Percentiles rank a stretch among this genome's conserved stretches.
Evolutionary conservation across 2,888 invertebrate species (phyloP).

Genomic region (Chironomus tentans): DNA sequence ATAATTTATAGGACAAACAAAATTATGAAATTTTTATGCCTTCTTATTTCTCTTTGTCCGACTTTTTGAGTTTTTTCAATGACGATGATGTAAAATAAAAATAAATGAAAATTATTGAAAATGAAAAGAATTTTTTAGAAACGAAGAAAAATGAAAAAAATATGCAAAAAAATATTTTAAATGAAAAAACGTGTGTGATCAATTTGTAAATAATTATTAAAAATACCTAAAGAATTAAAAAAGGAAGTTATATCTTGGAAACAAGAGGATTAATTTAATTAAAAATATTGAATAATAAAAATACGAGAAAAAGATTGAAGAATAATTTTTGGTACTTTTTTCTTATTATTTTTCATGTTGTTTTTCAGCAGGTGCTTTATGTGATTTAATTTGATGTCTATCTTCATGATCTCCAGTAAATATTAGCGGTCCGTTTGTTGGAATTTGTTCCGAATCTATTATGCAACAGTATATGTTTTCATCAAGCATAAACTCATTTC

Average conservation of each 20-base stretch:
- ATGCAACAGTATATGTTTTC: too few species aligned
- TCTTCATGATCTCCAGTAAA: too few species aligned
- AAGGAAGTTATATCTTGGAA: not conserved
- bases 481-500: too few species aligned
- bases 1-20: not conserved
- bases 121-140: not conserved
- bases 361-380: too few species aligned
- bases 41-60: not conserved
- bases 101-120: not conserved
- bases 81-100: not conserved
- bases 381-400: too few species aligned
- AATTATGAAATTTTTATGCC: not conserved
- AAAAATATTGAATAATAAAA: not conserved
- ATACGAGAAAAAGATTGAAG: too few species aligned
- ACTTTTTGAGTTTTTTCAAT: not conserved
- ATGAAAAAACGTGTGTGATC: slow-evolving; percentile 4
- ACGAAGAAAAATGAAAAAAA: not conserved
- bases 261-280: not conserved
- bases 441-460: too few species aligned
- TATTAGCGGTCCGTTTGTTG: too few species aligned
- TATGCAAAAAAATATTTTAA: not conserved
- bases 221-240: not conserved
- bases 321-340: too few species aligned
- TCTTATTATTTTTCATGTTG: too few species aligned
- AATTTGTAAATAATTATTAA: not conserved